Base-by-base conservation (phyloP, 2,888 invertebrate species). In the Morpho achilles region DNA sequence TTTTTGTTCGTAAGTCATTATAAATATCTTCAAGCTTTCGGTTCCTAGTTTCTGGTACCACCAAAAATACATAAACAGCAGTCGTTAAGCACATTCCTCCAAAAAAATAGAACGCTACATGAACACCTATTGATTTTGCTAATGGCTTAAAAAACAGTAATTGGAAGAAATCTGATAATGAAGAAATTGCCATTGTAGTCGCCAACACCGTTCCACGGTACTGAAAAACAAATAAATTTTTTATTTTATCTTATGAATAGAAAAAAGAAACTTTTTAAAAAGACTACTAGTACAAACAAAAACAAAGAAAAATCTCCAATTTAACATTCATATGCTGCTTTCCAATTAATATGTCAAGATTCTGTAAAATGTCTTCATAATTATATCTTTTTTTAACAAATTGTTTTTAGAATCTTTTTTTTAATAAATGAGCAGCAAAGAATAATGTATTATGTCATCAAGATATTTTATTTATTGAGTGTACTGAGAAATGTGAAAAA, bases 161-260 rank as follows among this genome's bases (percentile, higher is more conserved):
- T 58, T 74, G 72, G 7, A 71, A 48, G 52, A 72, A 69, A 45
- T 72, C 70, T 1, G 69, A 59, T 1, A 67, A n/a, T 0, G 68
- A 67, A 7, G 70, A 67, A 8, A 69, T 62, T 8, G 69, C 66
- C 67, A 71, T 69, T 1, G 71, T 70, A 0, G 68, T 63, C n/a
- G 70, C 71, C n/a, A 72, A 50, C 2, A 74, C 72, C 44, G 69
- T 65, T 7, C 70, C 70, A 1, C 74, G 71, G 53, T 71, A 73
- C 73, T 74, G 67, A 42, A 69, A 72, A 23, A 41, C 8, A 50
- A 16, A 16, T n/a, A 42, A 16, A 4, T 44, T 2, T 9, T 44
- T 43, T 1, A 43, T 16, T 16, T 16, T 16, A 16, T 16, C 16
- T 16, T 16, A 16, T 1, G 1, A 16, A 16, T 16, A 16, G 16